phyloP scores from a whole-genome alignment of 2,888 invertebrate genomes.

The Tanaodytes sp. region DNA sequence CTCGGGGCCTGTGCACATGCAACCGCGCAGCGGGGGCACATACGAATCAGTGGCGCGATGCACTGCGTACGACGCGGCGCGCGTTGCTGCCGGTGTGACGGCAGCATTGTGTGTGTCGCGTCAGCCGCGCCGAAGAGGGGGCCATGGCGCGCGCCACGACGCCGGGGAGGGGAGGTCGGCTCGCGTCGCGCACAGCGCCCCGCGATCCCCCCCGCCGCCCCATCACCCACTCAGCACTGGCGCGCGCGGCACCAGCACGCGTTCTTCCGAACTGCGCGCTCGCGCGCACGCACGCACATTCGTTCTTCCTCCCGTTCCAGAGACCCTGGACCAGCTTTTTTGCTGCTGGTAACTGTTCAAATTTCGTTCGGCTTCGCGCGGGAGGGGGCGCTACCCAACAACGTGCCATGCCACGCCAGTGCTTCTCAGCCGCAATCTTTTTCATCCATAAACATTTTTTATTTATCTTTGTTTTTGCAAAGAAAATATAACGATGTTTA shows the following conservation, averaged over 20 bases:
- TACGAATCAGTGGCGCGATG: conserved; percentile 48
- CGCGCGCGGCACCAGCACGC: conserved; percentile 29
- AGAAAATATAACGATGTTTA: background rate
- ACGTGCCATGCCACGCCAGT: conserved; percentile 64
- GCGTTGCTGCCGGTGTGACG: conserved; percentile 49
- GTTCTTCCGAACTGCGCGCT: conserved; percentile 50
- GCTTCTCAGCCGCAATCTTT: conserved; percentile 62
- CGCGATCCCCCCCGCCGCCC: conserved; percentile 38
- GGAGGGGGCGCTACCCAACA: conserved; percentile 62
- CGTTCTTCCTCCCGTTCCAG: conserved; percentile 45
- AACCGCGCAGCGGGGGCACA: conserved; percentile 43
- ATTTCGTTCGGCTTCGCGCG: conserved; percentile 64
- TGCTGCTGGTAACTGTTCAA: conserved; percentile 70
- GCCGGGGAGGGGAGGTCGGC: conserved; percentile 67
- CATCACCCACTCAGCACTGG: conserved; percentile 39
- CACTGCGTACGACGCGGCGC: conserved; percentile 41
- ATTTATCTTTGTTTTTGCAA: too few relatives aligned
- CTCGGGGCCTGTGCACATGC: conserved; percentile 58
- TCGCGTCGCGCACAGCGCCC: conserved; percentile 67
- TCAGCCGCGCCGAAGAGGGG: conserved; percentile 53
- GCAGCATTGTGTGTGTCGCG: conserved; percentile 39
- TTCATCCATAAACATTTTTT: background rate
- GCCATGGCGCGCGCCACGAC: conserved; percentile 70
- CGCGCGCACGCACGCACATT: conserved; percentile 51
- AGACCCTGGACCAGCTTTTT: conserved; percentile 66